Conservation (phyloP, 2,113 vertebrate genomes). For the Emydocephalus ijimae region DNA sequence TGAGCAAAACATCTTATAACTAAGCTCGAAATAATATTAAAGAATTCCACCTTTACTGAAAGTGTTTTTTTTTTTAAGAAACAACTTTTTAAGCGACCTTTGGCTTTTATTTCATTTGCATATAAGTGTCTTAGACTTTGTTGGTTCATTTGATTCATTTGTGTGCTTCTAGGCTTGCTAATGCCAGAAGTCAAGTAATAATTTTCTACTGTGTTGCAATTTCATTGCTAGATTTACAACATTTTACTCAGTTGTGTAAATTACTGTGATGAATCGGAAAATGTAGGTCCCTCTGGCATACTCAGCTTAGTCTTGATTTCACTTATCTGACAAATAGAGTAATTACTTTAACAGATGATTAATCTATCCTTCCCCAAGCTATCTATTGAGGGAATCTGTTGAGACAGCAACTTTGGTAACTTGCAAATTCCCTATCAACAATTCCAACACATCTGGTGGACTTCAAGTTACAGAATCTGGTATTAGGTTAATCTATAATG, state of each 20-base stretch:
- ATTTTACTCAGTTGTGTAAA: neutral
- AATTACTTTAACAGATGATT: neutral
- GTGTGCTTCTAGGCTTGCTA: neutral
- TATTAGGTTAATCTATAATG: neutral
- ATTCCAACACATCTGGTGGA: neutral
- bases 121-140: neutral
- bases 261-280: neutral
- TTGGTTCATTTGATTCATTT: neutral
- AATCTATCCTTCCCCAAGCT: neutral
- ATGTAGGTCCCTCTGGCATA: neutral
- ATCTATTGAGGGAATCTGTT: neutral
- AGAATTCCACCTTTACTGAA: slow-evolving; percentile 22
- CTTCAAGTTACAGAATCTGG: neutral
- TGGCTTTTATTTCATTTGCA: slow-evolving; percentile 35
- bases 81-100: slow-evolving; percentile 36
- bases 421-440: neutral
- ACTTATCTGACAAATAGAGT: neutral
- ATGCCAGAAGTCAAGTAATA: neutral
- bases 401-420: neutral
- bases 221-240: neutral
- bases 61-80: slow-evolving; percentile 32
- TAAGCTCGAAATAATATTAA: slow-evolving; percentile 23
- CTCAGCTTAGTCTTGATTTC: neutral
- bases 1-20: slow-evolving; percentile 12
- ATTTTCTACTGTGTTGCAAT: neutral